A percentile compares a stretch with the other conserved stretches of the same genome.
phyloP scores from a whole-genome alignment of 2,797 vertebrate species.

The Diglossa cyanea region DNA sequence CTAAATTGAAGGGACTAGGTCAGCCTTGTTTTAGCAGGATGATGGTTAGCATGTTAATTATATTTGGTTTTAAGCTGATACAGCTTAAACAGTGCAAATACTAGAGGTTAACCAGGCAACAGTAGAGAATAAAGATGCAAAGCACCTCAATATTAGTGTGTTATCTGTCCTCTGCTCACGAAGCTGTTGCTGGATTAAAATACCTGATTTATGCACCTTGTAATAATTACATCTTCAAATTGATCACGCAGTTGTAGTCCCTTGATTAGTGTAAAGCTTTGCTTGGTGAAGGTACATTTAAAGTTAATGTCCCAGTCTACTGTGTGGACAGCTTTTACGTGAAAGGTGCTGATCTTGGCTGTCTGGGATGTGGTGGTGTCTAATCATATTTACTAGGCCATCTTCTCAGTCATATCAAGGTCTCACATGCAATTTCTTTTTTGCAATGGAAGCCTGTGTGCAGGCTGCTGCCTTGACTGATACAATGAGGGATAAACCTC shows the following conservation, averaged over 20 bases:
- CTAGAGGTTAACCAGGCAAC: neutral
- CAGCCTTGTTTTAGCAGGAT: neutral
- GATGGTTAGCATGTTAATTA: neutral
- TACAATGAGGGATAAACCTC: neutral
- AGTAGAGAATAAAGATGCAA: neutral
- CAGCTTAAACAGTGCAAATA: neutral
- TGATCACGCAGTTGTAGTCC: neutral
- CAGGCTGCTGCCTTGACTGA: neutral
- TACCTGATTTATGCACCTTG: neutral
- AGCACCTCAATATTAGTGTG: neutral
- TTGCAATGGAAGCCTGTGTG: neutral
- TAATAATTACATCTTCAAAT: neutral
- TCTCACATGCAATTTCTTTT: neutral
- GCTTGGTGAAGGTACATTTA: neutral
- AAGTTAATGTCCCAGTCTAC: neutral
- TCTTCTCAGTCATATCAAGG: neutral
- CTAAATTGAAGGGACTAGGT: neutral
- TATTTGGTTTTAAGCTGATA: neutral
- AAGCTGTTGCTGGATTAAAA: neutral
- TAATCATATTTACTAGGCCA: neutral
- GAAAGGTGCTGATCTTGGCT: neutral
- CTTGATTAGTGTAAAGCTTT: neutral
- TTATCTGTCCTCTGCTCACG: neutral
- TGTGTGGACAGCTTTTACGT: neutral
- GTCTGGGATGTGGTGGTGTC: neutral